Evolutionary conservation across 37 sponge, comb jelly and placozoan genomes (phyloP), one percentile per base, ranked within the genome.

Genomic region (Ianthella basta): DNA sequence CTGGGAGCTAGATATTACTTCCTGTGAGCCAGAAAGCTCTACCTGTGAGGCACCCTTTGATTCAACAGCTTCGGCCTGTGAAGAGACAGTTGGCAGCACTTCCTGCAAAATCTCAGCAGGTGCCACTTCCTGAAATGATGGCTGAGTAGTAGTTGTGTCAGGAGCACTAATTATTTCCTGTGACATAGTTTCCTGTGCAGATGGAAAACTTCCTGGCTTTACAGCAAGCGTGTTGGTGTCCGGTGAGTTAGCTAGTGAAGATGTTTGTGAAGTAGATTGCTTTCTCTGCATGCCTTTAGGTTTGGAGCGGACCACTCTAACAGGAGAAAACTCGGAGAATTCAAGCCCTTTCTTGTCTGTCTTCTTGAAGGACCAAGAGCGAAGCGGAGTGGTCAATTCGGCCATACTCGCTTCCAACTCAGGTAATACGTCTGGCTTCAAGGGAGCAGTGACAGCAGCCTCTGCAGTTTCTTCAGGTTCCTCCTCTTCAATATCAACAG

Each of bases 291-390:
- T 32, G 20, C 1, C 41, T 14, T 75, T 75, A 50, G 50, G 8
- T 24, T 75, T 75, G 14, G 78, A 61, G 25, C 64, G 64, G 24
- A 27, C 21, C 44, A 75, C 78, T 40, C 54, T 36, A 1, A 75
- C 53, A 16, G 78, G 54, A 75, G 78, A 39, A 41, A 75, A 75
- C 53, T 75, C 78, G 0, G 44, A n/a, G 54, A 39, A 75, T 44
- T 50, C 38, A 44, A 75, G 78, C 25, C 53, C 78, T 36, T 75
- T 44, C 78, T 75, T 75, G 25, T 19, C 37, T 3, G 37, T 25
- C 78, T 39, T 41, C 54, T 75, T 75, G 53, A 75, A 75, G 78
- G 78, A 41, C 78, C 78, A 75, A 10, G 78, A 75, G 37, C 78
- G 37, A 18, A 75, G 53, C 0, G 78, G 78, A 25, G 78, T 75